Base-by-base conservation (phyloP, 1,140 invertebrate genomes). In the Ceratosolen fusciceps region DNA sequence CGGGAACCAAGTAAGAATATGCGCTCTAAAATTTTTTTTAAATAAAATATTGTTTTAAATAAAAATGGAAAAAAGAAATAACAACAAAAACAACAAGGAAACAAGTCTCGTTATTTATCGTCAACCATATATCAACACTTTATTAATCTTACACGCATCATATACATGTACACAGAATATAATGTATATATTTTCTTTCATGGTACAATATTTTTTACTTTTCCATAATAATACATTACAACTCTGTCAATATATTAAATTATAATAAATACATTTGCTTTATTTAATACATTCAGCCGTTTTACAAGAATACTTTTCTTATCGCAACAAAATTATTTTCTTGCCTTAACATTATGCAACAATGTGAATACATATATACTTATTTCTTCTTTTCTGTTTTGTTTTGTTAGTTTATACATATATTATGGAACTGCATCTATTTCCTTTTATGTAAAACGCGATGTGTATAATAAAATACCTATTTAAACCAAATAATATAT, bases 41-140 rank as follows among this genome's bases (percentile, higher is more conserved):
- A 77, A 71, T 37, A 60, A 71, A 60, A 19, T 16, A n/a, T 43
- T 71, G 1, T 31, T 78, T 58, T 3, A 74, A 68, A 47, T 60
- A 58, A 24, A 58, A 58, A 74, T 67, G 74, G n/a, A n/a, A n/a
- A n/a, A n/a, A n/a, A n/a, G n/a, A n/a, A n/a, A n/a, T n/a, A n/a
- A n/a, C n/a, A n/a, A n/a, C n/a, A n/a, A n/a, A n/a, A n/a, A n/a
- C n/a, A n/a, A n/a, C n/a, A n/a, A n/a, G n/a, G n/a, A n/a, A n/a
- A n/a, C n/a, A n/a, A n/a, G n/a, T n/a, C n/a, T 72, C 39, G 62
- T 52, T 68, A 29, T 65, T 37, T 83, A 82, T 84, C 77, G 70
- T 85, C 83, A 85, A 86, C 82, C 84, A 84, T 85, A 80, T 87
- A 86, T 83, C 83, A 87, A 87, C 85, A 87, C 82, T 87, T 87